Conservation (phyloP, 2,113 vertebrate species). For the Prunella himalayana region DNA sequence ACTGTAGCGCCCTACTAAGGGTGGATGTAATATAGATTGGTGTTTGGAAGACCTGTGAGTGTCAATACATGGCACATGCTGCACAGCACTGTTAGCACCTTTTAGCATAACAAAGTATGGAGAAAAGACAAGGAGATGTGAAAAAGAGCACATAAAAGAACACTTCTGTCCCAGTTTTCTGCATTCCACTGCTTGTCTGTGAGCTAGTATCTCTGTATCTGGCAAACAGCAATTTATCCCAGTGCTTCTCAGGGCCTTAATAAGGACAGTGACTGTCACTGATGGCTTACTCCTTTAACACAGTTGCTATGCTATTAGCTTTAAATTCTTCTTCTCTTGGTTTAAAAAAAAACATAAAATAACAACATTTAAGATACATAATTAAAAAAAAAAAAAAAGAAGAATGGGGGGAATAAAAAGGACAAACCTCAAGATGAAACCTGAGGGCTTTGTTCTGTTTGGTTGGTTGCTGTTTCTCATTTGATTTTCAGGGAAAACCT, state of each 20-base stretch:
- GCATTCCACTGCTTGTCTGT: background rate
- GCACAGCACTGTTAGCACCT: background rate
- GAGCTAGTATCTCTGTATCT: background rate
- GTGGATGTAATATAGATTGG: background rate
- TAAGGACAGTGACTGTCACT: background rate
- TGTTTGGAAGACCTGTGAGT: background rate
- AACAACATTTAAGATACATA: background rate
- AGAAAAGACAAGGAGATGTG: background rate
- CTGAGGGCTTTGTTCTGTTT: background rate
- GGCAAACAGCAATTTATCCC: background rate
- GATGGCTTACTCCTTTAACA: background rate
- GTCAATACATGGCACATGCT: background rate
- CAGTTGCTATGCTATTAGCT: background rate
- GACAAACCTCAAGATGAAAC: background rate
- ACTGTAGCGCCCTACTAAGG: accelerated
- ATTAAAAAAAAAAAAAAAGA: too few species aligned
- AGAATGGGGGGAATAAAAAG: background rate
- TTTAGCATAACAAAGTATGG: background rate
- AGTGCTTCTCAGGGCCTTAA: background rate
- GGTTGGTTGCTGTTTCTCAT: background rate
- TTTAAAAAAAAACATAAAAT: background rate
- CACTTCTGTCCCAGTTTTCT: background rate
- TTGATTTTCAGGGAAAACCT: background rate
- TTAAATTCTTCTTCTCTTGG: background rate
- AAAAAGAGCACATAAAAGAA: background rate